Conservation (phyloP, 2,113 vertebrate species). For the Myotis lucifugus region DNA sequence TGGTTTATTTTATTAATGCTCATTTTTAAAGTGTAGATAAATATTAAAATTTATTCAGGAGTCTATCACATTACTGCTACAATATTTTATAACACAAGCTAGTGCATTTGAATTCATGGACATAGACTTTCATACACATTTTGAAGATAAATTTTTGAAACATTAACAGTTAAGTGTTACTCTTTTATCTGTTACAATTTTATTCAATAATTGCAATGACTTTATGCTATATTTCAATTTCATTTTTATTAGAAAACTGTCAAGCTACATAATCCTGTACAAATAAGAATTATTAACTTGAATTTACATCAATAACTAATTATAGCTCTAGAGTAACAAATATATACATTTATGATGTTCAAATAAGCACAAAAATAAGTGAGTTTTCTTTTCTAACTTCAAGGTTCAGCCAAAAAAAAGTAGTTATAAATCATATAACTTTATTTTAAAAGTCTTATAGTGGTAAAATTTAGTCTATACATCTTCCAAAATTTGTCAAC, state of each 20-base stretch:
- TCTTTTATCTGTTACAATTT: conserved; percentile 3
- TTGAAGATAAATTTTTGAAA: conserved; percentile 32
- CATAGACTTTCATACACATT: background rate
- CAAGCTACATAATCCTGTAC: conserved; percentile 15
- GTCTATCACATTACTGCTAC: background rate
- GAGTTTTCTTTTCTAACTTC: background rate
- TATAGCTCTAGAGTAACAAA: background rate
- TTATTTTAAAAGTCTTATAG: background rate
- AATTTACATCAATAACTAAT: conserved; percentile 19
- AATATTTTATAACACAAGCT: background rate
- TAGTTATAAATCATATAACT: background rate
- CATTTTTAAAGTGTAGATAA: conserved; percentile 7
- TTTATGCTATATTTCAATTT: background rate
- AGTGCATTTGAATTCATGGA: background rate
- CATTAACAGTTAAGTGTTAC: background rate
- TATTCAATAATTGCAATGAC: background rate
- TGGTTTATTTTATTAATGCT: background rate
- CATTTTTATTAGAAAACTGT: conserved; percentile 17
- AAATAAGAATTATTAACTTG: conserved; percentile 43
- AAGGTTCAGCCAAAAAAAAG: background rate
- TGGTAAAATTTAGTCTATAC: background rate
- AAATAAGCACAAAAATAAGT: background rate
- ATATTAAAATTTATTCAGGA: background rate
- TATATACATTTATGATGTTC: background rate
- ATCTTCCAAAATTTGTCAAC: background rate